A percentile compares a stretch with the other conserved stretches of the same genome.
phyloP scores from a whole-genome alignment of 2,888 invertebrate genomes.

The Blastobasis lacticolella region DNA sequence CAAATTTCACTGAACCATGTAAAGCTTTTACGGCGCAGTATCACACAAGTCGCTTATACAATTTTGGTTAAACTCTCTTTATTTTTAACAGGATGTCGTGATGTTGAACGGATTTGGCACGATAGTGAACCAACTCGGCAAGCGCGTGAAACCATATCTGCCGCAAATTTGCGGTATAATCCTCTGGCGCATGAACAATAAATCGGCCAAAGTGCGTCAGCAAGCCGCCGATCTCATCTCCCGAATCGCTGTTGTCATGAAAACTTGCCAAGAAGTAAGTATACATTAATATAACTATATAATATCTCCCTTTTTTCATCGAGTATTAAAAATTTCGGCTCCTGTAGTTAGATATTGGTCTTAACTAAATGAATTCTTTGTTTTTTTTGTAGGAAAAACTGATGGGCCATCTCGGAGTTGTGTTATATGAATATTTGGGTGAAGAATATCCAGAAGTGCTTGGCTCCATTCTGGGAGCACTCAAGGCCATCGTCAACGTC shows the following conservation, averaged over 20 bases:
- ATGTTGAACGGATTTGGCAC: constrained; percentile 99
- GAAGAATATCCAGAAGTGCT: constrained; percentile 99
- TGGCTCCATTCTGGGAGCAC: constrained; percentile 97
- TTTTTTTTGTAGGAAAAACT: constrained; percentile 85
- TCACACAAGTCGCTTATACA: no score
- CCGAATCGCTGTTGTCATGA: constrained; percentile 98
- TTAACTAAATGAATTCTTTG: neutral
- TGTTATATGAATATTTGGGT: constrained; percentile 98
- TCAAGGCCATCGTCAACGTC: constrained; percentile 99
- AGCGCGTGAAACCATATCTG: constrained; percentile 97
- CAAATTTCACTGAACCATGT: no score
- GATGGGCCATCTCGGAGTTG: constrained; percentile 99
- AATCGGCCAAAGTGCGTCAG: constrained; percentile 98
- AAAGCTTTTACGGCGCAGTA: no score
- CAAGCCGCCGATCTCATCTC: constrained; percentile 99
- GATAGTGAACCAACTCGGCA: constrained; percentile 97
- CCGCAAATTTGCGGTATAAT: constrained; percentile 99
- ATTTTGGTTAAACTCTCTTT: no score
- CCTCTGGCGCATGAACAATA: constrained; percentile 99
- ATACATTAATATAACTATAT: neutral
- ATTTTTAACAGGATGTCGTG: constrained; percentile 87
- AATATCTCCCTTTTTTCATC: neutral
- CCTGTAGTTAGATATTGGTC: neutral
- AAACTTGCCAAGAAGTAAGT: constrained; percentile 95
- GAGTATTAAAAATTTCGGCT: neutral